Evolutionary conservation across 2,797 vertebrate genomes (phyloP).

Genomic region (Chrysocyon brachyurus): DNA sequence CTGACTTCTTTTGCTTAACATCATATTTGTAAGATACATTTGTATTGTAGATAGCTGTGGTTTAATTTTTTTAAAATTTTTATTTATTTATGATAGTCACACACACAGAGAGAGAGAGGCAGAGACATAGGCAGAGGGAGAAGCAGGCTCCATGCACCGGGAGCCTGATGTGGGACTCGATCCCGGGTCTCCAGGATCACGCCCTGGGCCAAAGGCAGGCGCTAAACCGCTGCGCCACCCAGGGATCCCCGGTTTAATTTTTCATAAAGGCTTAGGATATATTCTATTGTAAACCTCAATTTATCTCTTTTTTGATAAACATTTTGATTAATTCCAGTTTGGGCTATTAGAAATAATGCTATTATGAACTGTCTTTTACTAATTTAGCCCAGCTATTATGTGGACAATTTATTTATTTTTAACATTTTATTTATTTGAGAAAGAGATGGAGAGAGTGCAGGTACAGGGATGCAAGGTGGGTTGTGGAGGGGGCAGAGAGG

Average conservation of each 20-base stretch:
- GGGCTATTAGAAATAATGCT: background rate
- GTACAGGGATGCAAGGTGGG: background rate
- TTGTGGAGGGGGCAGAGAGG: background rate
- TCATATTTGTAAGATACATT: background rate
- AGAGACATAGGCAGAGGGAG: too few species aligned
- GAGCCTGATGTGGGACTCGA: too few species aligned
- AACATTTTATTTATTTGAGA: background rate
- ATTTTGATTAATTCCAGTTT: background rate
- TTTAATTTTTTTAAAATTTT: background rate
- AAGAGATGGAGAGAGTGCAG: background rate
- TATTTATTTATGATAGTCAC: too few species aligned
- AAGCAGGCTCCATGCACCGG: too few species aligned
- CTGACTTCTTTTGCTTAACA: background rate
- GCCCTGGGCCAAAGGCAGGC: too few species aligned
- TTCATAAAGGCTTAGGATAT: background rate
- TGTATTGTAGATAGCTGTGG: background rate
- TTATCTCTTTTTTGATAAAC: background rate
- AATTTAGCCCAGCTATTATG: background rate
- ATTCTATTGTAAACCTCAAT: background rate
- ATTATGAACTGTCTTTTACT: background rate
- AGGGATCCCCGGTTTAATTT: background rate
- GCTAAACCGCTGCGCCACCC: too few species aligned
- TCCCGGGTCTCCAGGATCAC: too few species aligned
- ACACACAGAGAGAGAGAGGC: too few species aligned
- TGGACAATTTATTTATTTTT: background rate